Evolutionary conservation across 1,140 invertebrate genomes (phyloP).

Genomic region (Brachionus rubens): DNA sequence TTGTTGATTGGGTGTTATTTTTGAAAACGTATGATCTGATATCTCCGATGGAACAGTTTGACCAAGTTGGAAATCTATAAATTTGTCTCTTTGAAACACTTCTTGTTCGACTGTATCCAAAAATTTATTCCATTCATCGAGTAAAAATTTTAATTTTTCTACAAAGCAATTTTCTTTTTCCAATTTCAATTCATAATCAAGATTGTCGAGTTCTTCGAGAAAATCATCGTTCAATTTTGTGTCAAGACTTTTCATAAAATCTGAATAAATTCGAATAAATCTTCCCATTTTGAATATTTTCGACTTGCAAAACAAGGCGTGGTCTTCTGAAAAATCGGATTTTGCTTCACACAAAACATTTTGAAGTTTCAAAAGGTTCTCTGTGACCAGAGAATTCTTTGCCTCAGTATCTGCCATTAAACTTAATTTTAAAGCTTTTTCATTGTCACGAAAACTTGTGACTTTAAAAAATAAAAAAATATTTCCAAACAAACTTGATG

Average conservation of each 20-base stretch:
- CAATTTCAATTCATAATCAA: constrained; percentile 18
- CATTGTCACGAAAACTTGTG: neutral
- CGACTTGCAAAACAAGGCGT: neutral
- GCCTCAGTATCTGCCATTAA: neutral
- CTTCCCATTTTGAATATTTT: constrained; percentile 37
- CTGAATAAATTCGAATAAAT: constrained; percentile 31
- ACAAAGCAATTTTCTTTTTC: neutral
- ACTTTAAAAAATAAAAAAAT: neutral
- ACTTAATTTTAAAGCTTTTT: neutral
- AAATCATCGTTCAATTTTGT: neutral
- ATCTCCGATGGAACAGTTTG: neutral
- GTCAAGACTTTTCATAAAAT: constrained; percentile 6
- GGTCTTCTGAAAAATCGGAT: neutral
- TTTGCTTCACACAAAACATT: neutral
- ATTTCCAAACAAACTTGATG: no score
- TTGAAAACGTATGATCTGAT: neutral
- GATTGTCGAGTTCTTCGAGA: neutral
- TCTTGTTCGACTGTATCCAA: neutral
- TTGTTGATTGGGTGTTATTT: neutral
- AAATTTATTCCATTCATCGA: constrained; percentile 8
- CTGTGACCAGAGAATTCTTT: neutral
- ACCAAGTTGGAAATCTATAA: neutral
- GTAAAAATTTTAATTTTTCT: neutral
- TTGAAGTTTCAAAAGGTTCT: neutral
- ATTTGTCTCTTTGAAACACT: neutral